Evolutionary conservation across 2,888 invertebrate genomes (phyloP), one percentile per base, ranked within the genome.

Genomic region (Standfussiana lucernea): DNA sequence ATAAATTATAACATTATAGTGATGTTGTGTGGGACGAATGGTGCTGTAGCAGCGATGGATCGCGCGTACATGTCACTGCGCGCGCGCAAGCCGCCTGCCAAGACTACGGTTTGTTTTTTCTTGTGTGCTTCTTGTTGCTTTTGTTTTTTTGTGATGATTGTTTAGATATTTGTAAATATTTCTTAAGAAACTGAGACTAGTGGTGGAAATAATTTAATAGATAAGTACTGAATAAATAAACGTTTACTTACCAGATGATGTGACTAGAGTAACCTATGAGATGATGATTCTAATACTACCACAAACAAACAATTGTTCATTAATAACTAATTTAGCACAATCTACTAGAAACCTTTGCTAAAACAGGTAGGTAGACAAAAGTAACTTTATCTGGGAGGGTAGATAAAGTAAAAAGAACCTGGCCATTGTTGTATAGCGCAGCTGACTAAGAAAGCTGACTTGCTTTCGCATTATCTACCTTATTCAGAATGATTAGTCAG

Each of bases 21-120:
- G 89, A 96, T 96, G 96, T 91, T 96, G 93, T 95, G 97, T 83
- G 95, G 95, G n/a, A 93, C 95, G 61, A 94, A 93, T 85, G 95
- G 96, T 28, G 95, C 96, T 2, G 95, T 95, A 35, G 95, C 95
- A 56, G 95, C 96, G 37, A 97, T 97, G 97, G 97, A 97, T 75
- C 95, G 97, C 76, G 97, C 97, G 74, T 97, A 97, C 82, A 97
- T 97, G 97, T 97, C 97, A 69, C 89, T 97, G 92, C 95, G 97
- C 77, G 97, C 96, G 85, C 95, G 97, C 89, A 96, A 96, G 89
- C 97, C 96, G 35, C 93, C 93, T 77, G 84, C 93, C 8, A 95
- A 93, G 70, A 93, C 93, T 74, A 95, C 96, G 94, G 95, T 96
- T 89, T 74, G 94, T 93, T 86, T 85, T 79, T 59, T 70, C 73